A percentile compares a stretch with the other conserved stretches of the same genome.
phyloP scores from a whole-genome alignment of 2,113 vertebrate species.

The Oxyruncus cristatus region DNA sequence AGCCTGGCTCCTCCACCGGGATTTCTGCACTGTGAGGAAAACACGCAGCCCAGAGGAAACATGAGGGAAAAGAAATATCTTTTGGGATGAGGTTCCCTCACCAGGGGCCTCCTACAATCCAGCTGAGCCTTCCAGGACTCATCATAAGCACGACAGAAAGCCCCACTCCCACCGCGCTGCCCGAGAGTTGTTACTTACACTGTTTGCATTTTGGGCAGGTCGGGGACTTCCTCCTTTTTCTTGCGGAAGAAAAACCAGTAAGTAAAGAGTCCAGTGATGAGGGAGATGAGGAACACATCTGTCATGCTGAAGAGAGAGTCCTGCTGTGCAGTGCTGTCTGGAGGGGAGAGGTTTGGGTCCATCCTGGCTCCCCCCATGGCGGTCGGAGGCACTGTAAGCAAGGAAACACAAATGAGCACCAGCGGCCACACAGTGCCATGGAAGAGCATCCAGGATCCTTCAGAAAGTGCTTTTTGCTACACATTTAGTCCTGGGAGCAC shows the following conservation, averaged over 20 bases:
- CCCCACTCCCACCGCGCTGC: accelerated
- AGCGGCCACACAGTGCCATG: neutral
- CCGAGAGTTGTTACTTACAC: conserved; percentile 52
- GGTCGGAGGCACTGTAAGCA: conserved; percentile 9
- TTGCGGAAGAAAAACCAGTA: conserved; percentile 93
- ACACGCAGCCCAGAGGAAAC: neutral
- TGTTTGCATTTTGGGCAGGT: conserved; percentile 84
- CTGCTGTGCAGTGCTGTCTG: conserved; percentile 55
- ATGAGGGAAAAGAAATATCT: neutral
- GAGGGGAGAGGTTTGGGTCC: conserved; percentile 9
- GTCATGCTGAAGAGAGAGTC: conserved; percentile 83
- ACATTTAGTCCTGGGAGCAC: neutral
- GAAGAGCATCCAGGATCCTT: neutral
- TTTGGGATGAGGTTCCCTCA: neutral
- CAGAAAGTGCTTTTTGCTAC: neutral
- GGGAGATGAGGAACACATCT: conserved; percentile 86
- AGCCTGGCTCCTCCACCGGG: neutral
- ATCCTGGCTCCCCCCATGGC: conserved; percentile 69
- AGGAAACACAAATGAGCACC: neutral
- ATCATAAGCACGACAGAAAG: neutral
- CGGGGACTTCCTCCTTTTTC: conserved; percentile 87
- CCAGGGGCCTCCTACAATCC: neutral
- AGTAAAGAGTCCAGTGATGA: conserved; percentile 83
- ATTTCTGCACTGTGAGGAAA: neutral
- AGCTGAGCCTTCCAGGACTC: neutral